Base-by-base conservation (phyloP, 1,140 invertebrate species). In the Anthonomus grandis region DNA sequence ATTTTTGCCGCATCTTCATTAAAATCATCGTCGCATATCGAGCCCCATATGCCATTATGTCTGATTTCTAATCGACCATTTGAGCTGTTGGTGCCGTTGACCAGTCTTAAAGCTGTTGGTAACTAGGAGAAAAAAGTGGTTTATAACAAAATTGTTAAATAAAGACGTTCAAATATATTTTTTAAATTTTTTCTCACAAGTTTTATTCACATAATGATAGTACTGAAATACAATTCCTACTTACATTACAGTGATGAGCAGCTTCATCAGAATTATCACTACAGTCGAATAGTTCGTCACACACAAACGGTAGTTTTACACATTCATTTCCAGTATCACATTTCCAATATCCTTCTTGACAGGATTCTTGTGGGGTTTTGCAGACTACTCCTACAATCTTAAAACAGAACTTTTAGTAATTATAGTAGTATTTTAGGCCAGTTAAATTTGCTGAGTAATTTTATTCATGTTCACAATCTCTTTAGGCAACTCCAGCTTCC, bases 21-120 rank as follows among this genome's bases (percentile, higher is more conserved):
- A 64, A 90, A 91, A 64, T 86, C 82, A 64, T 91, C 88, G 65
- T 91, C 88, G 68, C 89, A 91, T 10, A 91, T 76, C 1, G 85
- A 87, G 1, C 88, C 87, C 88, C 88, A 91, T 2, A 83, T 77
- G 4, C 83, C 84, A 59, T 82, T 79, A 64, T 86, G 81, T 52
- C 78, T 76, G 0, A 91, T 78, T 73, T 90, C 87, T 0, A 91
- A 73, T 36, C 86, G 74, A 1, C 88, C 88, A 70, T 86, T 81
- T 17, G 73, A 72, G 0, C 71, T 46, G 9, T 65, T 78, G 1
- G 75, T 75, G 18, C 84, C 86, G 39, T 82, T 82, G 3, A 74
- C 78, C 23, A 89, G 64, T 21, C 86, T 77, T n/a, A 87, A 70
- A 61, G 81, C 74, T 18, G 83, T 74, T 6, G 80, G 76, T 0